A percentile compares a stretch with the other conserved stretches of the same genome.
Conservation (phyloP, 1,140 invertebrate species). For the Galendromus occidentalis region DNA sequence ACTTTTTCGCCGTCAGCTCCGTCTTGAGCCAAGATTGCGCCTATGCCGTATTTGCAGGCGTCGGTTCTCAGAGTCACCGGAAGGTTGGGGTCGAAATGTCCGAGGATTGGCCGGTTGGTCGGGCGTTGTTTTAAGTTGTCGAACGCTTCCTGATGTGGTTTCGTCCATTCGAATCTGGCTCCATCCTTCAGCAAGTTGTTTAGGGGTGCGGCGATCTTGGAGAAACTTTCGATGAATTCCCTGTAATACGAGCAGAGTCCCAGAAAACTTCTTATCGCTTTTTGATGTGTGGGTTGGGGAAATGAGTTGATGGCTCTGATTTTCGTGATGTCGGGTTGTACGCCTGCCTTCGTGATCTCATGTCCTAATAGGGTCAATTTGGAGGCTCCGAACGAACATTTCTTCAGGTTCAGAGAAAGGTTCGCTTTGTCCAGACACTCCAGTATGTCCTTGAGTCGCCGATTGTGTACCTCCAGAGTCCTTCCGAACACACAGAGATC, state of each 20-base stretch:
- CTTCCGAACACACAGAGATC: constrained; percentile 13
- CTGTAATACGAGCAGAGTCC: constrained; percentile 21
- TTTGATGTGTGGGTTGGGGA: constrained; percentile 23
- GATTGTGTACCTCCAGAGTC: constrained; percentile 14
- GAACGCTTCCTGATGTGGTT: no score
- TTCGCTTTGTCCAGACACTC: constrained; percentile 11
- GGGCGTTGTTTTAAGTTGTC: no score
- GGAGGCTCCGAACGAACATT: constrained; percentile 16
- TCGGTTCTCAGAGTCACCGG: no score
- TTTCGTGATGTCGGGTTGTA: constrained; percentile 27
- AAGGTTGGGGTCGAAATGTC: no score
- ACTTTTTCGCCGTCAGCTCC: background rate
- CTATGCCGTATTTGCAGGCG: no score
- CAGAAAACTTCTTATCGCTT: constrained; percentile 28
- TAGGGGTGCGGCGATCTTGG: constrained; percentile 24
- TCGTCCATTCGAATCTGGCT: no score
- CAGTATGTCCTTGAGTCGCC: constrained; percentile 11
- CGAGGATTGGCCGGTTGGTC: no score
- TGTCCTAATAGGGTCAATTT: constrained; percentile 20
- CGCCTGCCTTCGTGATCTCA: constrained; percentile 22
- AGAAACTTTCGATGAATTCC: constrained; percentile 27
- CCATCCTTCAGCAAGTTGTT: constrained; percentile 20
- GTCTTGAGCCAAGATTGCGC: background rate
- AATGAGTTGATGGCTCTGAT: constrained; percentile 24
- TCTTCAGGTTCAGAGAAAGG: constrained; percentile 16